These are phyloP conservation scores for Lasioglossum leucozonium DNA, from an alignment of 2,888 invertebrate species.

Conservation along the genomic window DNA sequence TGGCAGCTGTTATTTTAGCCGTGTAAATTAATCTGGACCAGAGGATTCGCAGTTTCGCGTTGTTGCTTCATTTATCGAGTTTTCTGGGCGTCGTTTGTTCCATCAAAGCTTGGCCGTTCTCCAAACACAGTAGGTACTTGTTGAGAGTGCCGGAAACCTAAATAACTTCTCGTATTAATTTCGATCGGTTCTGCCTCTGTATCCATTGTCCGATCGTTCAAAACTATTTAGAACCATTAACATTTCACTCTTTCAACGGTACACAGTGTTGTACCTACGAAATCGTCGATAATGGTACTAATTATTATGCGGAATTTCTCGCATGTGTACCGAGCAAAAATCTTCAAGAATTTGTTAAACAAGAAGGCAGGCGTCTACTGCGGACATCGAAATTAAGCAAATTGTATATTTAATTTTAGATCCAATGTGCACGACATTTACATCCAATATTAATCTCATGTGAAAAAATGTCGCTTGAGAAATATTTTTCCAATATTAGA, in stretches of 20 bases:
- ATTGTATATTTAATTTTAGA: too few species aligned
- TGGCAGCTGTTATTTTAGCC: conserved; percentile 26
- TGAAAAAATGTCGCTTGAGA: too few species aligned
- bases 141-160: conserved; percentile 24
- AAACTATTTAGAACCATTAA: background rate
- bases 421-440: too few species aligned
- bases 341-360: too few species aligned
- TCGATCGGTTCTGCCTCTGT: background rate
- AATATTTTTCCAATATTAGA: too few species aligned
- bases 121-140: conserved; percentile 49
- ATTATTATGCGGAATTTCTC: too few species aligned
- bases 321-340: too few species aligned
- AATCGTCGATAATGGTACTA: too few species aligned
- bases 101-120: conserved; percentile 38
- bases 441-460: too few species aligned
- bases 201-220: background rate
- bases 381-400: too few species aligned
- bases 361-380: too few species aligned
- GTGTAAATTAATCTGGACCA: conserved; percentile 37
- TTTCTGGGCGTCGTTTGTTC: conserved; percentile 23
- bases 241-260: background rate
- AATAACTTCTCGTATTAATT: conserved; percentile 34
- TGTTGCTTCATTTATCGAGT: conserved; percentile 41
- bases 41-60: conserved; percentile 23
- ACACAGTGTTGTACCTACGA: background rate